Conservation (phyloP, 1,140 invertebrate genomes). For the Drosophila persimilis region DNA sequence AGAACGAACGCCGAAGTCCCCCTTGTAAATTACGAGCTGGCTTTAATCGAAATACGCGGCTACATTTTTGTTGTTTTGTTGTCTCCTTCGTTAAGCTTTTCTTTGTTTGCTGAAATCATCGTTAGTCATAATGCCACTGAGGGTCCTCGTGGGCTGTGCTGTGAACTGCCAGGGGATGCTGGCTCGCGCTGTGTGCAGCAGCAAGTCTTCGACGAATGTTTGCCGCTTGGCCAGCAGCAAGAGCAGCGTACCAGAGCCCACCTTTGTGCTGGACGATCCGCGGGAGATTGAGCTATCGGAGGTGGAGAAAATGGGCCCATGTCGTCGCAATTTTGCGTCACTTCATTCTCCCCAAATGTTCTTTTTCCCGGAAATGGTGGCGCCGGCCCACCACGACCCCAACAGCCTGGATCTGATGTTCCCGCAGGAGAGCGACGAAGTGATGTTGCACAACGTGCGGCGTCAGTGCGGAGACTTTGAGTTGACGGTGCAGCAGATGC, state of each 20-base stretch:
- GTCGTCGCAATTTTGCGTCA: slow-evolving; percentile 25
- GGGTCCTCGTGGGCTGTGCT: too few species aligned
- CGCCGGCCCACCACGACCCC: slow-evolving; percentile 48
- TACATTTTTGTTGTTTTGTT: too few species aligned
- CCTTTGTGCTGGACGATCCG: slow-evolving; percentile 39
- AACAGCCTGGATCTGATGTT: neutral
- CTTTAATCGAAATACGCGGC: too few species aligned
- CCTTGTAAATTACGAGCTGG: too few species aligned
- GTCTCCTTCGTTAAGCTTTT: too few species aligned
- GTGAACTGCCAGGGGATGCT: too few species aligned
- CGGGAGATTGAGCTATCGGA: slow-evolving; percentile 45
- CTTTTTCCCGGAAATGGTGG: slow-evolving; percentile 54
- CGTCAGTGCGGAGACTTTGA: too few species aligned
- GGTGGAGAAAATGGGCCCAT: neutral
- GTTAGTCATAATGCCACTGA: too few species aligned
- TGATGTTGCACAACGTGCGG: neutral
- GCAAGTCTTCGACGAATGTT: too few species aligned
- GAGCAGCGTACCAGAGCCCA: slow-evolving; percentile 22
- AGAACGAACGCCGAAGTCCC: too few species aligned
- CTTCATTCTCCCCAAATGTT: slow-evolving; percentile 46
- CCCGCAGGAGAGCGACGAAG: neutral
- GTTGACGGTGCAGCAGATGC: slow-evolving; percentile 23
- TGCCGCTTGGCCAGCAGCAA: slow-evolving; percentile 27
- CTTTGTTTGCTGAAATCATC: too few species aligned
- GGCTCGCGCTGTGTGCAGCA: too few species aligned